Evolutionary conservation across 37 sponge, comb jelly and placozoan species (phyloP), one percentile per base, ranked within the genome.

Genomic region (Dysidea cf. avara): DNA sequence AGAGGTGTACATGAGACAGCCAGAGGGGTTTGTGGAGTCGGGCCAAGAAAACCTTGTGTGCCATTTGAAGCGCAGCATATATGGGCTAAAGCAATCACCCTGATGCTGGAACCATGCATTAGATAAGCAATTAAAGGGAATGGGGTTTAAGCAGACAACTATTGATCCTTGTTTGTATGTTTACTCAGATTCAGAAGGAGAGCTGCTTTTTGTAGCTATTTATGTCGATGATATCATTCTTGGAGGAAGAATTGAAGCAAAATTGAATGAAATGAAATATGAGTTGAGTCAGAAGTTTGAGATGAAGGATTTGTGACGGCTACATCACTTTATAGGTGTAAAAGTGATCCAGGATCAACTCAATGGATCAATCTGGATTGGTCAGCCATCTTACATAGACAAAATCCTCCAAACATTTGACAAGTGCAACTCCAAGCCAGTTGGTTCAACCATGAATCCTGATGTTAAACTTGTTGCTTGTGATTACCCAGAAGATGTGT

Each of bases 1-100:
- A 39, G 68, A 67, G 20, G 50, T 67, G 68, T 69, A 53, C 33
- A 69, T 69, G 71, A 51, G 50, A 18, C 71, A 69, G 48, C 56
- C 71, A 2, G 56, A 50, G 5, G 61, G 61, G 36, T 43, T 43
- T 43, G 46, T 43, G 5, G 46, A 43, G 46, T 9, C 46, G 9
- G 46, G 46, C 9, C 5, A 46, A 43, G 68, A 67, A 37, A 14
- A 57, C 2, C 30, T 72, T 39, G 40, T 72, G 3, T 56, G 56
- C 16, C 36, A 34, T 34, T 39, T 58, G 35, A 36, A 72, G 14
- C 29, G 60, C 1, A 71, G 64, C 55, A 60, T 60, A 29, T 81
- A 62, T 35, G 74, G 82, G 13, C 50, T 75, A 59, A 82, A 82
- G 58, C 75, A 82, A 64, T 65, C 66, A 14, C 64, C 64, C 30